phyloP scores from a whole-genome alignment of 2,888 invertebrate genomes.

The Clunio marinus region DNA sequence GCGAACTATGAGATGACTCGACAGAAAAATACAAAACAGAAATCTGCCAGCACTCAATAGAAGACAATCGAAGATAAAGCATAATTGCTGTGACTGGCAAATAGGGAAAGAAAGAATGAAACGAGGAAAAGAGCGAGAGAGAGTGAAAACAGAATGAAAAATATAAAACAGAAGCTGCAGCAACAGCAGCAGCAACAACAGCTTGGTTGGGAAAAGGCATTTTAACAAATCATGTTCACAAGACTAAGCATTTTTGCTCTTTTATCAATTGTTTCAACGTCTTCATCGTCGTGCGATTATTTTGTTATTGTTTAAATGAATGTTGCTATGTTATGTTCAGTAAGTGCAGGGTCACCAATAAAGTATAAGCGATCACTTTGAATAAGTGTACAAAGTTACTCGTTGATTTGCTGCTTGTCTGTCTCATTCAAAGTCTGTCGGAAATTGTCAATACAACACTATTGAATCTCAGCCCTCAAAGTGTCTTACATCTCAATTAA shows the following conservation, averaged over 20 bases:
- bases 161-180: constrained; percentile 19
- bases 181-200: no score
- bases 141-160: constrained; percentile 5
- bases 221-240: constrained; percentile 24
- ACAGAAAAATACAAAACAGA: background rate
- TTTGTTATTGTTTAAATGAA: constrained; percentile 35
- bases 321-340: no score
- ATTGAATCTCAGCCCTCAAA: no score
- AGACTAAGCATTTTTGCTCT: constrained; percentile 11
- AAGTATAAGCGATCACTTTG: no score
- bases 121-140: constrained; percentile 5
- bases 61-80: constrained; percentile 13
- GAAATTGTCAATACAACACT: constrained; percentile 20
- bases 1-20: background rate
- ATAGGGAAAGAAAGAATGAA: constrained; percentile 15
- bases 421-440: constrained; percentile 5
- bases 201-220: constrained; percentile 16
- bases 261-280: constrained; percentile 35
- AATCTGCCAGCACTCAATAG: background rate
- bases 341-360: no score
- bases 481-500: background rate
- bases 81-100: constrained; percentile 27
- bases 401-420: no score
- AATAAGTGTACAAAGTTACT: background rate
- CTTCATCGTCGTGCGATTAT: constrained; percentile 37